Conservation (phyloP, 2,797 vertebrate genomes). For the Hippopotamyrus pictus region DNA sequence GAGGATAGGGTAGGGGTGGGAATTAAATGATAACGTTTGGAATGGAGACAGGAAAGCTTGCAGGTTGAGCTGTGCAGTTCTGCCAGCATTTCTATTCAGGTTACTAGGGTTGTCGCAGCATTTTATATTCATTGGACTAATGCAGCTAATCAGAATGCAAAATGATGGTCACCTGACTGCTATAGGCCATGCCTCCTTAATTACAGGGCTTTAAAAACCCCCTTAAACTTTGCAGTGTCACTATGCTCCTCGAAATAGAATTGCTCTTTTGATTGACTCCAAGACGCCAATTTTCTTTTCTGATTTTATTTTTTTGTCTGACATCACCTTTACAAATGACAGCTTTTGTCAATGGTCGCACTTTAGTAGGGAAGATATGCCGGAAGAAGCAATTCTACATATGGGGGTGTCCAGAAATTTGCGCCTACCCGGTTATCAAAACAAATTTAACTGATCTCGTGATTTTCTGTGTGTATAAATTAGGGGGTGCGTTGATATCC, state of each 20-base stretch:
- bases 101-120: neutral
- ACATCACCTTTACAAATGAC: constrained; percentile 46
- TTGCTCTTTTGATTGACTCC: neutral
- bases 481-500: neutral
- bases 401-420: constrained; percentile 46
- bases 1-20: neutral
- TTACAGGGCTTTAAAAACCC: neutral
- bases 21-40: neutral
- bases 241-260: neutral
- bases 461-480: neutral
- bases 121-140: neutral
- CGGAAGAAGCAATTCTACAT: constrained; percentile 35
- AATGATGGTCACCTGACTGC: neutral
- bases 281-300: neutral
- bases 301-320: constrained; percentile 28
- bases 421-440: constrained; percentile 42
- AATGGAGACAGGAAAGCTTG: neutral
- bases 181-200: neutral
- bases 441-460: constrained; percentile 22
- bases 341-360: constrained; percentile 37
- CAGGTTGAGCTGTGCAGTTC: neutral
- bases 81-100: neutral
- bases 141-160: neutral
- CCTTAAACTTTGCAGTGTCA: neutral
- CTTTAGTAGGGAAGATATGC: constrained; percentile 20